phyloP scores from a whole-genome alignment of 2,888 invertebrate species.

The Archaeoteleia sp. region DNA sequence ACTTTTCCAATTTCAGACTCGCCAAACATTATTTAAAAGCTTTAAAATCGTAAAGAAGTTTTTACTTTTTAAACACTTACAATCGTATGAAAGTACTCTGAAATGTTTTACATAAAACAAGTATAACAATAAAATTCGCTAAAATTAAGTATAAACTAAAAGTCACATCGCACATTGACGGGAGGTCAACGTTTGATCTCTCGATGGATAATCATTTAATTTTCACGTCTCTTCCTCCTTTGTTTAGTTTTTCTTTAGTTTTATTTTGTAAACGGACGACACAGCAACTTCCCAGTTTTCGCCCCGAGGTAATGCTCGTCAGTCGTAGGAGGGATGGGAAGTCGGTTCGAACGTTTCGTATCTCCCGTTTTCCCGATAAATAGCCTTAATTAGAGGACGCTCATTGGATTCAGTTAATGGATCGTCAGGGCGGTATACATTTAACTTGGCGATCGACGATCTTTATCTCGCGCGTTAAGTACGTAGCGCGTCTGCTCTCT shows the following conservation, averaged over 20 bases:
- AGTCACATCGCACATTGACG: too few relatives aligned
- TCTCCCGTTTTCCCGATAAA: conserved; percentile 65
- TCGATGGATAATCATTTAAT: conserved; percentile 53
- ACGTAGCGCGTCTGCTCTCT: conserved; percentile 15
- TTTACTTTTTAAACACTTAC: too few relatives aligned
- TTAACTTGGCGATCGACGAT: conserved; percentile 56
- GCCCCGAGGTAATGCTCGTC: conserved; percentile 56
- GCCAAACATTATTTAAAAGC: too few relatives aligned
- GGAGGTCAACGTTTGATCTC: conserved; percentile 47
- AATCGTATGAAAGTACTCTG: too few relatives aligned
- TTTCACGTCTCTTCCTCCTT: conserved; percentile 43
- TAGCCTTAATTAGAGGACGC: conserved; percentile 70
- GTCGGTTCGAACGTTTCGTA: conserved; percentile 51
- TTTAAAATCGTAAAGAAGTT: too few relatives aligned
- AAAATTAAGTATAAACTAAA: too few relatives aligned
- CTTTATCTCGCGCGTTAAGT: conserved; percentile 39
- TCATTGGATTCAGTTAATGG: conserved; percentile 69
- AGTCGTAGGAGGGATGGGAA: conserved; percentile 40
- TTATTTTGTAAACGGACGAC: conserved; percentile 51
- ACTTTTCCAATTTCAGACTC: too few relatives aligned
- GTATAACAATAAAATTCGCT: too few relatives aligned
- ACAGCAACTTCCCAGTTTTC: conserved; percentile 61
- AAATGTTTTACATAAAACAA: too few relatives aligned
- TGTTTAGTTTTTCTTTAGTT: conserved; percentile 46
- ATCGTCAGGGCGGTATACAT: conserved; percentile 65